A percentile compares a stretch with the other conserved stretches of the same genome.
Evolutionary conservation across 2,797 vertebrate species (phyloP).

Genomic region (Liasis olivaceus): DNA sequence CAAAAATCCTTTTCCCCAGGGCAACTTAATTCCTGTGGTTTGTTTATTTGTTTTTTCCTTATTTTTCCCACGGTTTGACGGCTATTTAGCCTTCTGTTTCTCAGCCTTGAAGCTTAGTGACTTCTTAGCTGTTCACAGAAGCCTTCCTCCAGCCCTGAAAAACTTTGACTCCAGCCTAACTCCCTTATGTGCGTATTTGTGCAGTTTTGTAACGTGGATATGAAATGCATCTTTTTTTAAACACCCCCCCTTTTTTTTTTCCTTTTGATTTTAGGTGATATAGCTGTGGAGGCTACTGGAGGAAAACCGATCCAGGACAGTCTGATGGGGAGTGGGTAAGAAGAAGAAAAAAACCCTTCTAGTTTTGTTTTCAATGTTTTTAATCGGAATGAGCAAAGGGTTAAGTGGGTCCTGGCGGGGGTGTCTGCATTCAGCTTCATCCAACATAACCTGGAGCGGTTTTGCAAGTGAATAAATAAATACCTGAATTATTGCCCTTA

Average conservation of each 20-base stretch:
- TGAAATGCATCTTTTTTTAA: neutral
- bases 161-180: neutral
- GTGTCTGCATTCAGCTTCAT: neutral
- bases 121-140: neutral
- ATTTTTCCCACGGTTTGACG: neutral
- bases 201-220: neutral
- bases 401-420: neutral
- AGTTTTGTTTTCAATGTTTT: neutral
- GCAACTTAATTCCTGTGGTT: too few species aligned
- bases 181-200: neutral
- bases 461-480: neutral
- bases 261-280: conserved; percentile 76
- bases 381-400: neutral
- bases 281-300: conserved; percentile 74
- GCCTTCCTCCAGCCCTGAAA: neutral
- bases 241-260: neutral
- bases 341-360: neutral
- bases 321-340: conserved; percentile 90
- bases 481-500: neutral
- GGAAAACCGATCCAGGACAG: conserved; percentile 83
- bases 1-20: too few species aligned
- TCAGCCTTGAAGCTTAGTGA: neutral
- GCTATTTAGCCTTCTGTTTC: neutral
- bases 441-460: neutral
- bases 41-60: too few species aligned